A percentile compares a stretch with the other conserved stretches of the same genome.
Evolutionary conservation across 2,888 invertebrate genomes (phyloP).

Genomic region (Agapetus fuscipes): DNA sequence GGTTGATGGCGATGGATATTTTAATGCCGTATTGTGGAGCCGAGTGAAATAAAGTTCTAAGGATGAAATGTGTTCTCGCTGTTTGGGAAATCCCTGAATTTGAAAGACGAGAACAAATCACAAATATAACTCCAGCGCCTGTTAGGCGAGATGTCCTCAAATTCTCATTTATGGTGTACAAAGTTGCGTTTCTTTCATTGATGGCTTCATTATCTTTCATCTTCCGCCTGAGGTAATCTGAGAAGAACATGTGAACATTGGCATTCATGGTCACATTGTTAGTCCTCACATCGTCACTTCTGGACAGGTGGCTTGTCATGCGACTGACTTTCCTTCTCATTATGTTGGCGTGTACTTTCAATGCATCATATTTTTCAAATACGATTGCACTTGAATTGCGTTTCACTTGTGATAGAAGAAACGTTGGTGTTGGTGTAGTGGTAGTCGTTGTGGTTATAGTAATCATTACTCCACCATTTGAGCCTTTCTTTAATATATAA

Average conservation of each 20-base stretch:
- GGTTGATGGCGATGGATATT: conserved; percentile 48
- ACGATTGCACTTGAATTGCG: no score
- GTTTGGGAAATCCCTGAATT: conserved; percentile 12
- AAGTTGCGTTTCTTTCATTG: background rate
- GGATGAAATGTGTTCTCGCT: conserved; percentile 7
- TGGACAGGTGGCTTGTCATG: conserved; percentile 4
- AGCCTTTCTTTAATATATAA: no score
- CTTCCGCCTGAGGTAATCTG: conserved; percentile 5
- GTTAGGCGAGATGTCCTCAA: conserved; percentile 10
- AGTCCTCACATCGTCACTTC: background rate
- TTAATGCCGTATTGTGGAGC: conserved; percentile 37
- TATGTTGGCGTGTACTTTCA: conserved; percentile 16
- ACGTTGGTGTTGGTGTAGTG: conserved; percentile 17
- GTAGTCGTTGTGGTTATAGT: conserved; percentile 13
- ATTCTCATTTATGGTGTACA: conserved; percentile 5
- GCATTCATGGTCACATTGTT: conserved; percentile 1
- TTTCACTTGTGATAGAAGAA: conserved; percentile 10
- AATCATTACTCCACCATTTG: no score
- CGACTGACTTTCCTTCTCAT: conserved; percentile 17
- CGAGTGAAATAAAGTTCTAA: conserved; percentile 10
- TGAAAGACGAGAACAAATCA: conserved; percentile 11
- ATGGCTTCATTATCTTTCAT: background rate
- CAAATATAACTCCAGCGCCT: conserved; percentile 15
- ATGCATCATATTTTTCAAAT: conserved; percentile 18
- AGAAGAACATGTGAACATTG: conserved; percentile 16